phyloP scores from a whole-genome alignment of 2,888 invertebrate species.

The Opisthograptis luteolata region DNA sequence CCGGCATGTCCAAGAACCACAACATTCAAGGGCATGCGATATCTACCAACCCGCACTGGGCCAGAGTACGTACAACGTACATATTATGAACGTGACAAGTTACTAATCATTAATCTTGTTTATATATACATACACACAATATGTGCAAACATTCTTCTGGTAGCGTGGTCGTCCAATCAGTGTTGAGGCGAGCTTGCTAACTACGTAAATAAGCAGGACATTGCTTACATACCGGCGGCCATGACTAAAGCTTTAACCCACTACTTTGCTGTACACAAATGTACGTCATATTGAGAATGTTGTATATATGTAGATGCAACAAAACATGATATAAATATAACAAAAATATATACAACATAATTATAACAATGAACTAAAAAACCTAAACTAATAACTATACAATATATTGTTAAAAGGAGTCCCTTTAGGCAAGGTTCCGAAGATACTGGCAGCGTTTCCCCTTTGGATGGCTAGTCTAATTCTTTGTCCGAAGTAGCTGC shows the following conservation, averaged over 20 bases:
- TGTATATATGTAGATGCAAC: neutral
- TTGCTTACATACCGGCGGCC: conserved; percentile 40
- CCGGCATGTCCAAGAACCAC: too few relatives aligned
- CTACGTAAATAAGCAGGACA: conserved; percentile 53
- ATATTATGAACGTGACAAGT: conserved; percentile 17
- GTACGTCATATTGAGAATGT: neutral
- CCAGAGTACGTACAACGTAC: too few relatives aligned
- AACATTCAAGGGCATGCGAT: too few relatives aligned
- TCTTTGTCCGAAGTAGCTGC: too few relatives aligned
- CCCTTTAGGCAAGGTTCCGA: too few relatives aligned
- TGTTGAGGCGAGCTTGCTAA: conserved; percentile 38
- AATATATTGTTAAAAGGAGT: too few relatives aligned
- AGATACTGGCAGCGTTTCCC: too few relatives aligned
- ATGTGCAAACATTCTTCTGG: conserved; percentile 40
- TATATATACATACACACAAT: conserved; percentile 5
- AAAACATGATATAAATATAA: neutral
- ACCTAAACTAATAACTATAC: too few relatives aligned
- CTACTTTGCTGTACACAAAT: neutral
- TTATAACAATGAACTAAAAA: too few relatives aligned
- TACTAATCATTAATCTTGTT: conserved; percentile 22
- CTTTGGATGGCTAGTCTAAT: too few relatives aligned
- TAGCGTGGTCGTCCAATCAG: conserved; percentile 53
- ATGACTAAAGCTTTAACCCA: conserved; percentile 38
- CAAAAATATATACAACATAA: too few relatives aligned
- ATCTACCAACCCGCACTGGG: too few relatives aligned